These are phyloP conservation scores for Acanthis flammea DNA, from an alignment of 2,797 vertebrate genomes.

Conservation along the genomic window DNA sequence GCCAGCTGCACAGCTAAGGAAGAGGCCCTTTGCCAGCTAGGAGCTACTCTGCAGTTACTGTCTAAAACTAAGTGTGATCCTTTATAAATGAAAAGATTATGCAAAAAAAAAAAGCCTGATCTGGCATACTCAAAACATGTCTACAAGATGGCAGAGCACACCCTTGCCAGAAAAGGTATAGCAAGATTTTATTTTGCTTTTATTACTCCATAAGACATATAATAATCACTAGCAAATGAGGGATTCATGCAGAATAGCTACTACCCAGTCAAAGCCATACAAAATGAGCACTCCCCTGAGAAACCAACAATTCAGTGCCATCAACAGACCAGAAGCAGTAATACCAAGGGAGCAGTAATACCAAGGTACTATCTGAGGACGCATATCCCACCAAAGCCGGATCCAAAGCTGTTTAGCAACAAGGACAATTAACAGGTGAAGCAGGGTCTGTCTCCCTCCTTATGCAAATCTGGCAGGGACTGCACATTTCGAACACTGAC, in stretches of 20 bases:
- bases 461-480: background rate
- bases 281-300: background rate
- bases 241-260: background rate
- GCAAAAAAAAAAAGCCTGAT: background rate
- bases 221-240: background rate
- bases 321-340: background rate
- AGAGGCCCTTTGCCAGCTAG: background rate
- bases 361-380: background rate
- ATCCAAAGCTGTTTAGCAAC: background rate
- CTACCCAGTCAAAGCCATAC: background rate
- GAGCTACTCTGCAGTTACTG: background rate
- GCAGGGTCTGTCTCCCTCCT: background rate
- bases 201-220: background rate
- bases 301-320: background rate
- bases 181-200: background rate
- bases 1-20: background rate
- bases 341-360: background rate
- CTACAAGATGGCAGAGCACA: background rate
- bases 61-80: background rate
- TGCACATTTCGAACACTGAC: background rate
- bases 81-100: background rate
- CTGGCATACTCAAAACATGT: background rate
- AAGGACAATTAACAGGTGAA: background rate
- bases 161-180: background rate
- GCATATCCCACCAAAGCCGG: background rate